A percentile compares a stretch with the other conserved stretches of the same genome.
These are phyloP conservation scores for Lerema accius DNA, from an alignment of 1,140 invertebrate genomes.

Conservation along the genomic window DNA sequence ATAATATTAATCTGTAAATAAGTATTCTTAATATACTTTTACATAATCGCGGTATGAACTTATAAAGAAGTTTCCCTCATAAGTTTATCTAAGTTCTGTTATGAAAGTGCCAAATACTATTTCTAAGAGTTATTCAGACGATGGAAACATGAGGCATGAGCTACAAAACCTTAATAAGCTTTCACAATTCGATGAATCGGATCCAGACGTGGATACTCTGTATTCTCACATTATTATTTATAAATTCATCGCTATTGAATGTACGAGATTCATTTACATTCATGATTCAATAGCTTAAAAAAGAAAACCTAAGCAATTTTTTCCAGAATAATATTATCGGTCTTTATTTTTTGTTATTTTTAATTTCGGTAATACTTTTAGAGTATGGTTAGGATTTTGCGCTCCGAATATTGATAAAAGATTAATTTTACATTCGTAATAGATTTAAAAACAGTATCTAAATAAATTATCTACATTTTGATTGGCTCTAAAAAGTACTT, in stretches of 20 bases:
- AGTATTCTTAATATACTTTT: slow-evolving; percentile 9
- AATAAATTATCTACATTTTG: too few species aligned
- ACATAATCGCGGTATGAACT: neutral
- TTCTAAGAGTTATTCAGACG: neutral
- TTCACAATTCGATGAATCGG: slow-evolving; percentile 14
- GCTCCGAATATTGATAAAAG: slow-evolving; percentile 4
- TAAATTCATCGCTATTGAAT: slow-evolving; percentile 34
- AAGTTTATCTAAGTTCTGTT: too few species aligned
- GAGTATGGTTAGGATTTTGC: too few species aligned
- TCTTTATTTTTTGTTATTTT: neutral
- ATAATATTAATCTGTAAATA: too few species aligned
- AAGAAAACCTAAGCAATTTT: slow-evolving; percentile 19
- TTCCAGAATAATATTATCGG: slow-evolving; percentile 2
- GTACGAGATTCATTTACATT: slow-evolving; percentile 39
- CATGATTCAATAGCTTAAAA: slow-evolving; percentile 29
- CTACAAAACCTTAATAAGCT: slow-evolving; percentile 16
- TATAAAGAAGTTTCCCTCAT: too few species aligned
- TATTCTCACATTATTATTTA: slow-evolving; percentile 39
- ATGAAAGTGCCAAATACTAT: too few species aligned
- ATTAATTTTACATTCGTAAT: slow-evolving; percentile 3
- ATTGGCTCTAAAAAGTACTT: too few species aligned
- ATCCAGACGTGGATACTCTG: slow-evolving; percentile 32
- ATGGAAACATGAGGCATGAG: slow-evolving; percentile 3
- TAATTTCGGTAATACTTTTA: neutral
- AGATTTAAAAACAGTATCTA: too few species aligned